phyloP scores from a whole-genome alignment of 1,140 invertebrate genomes.

The Drosophila ercepeae region DNA sequence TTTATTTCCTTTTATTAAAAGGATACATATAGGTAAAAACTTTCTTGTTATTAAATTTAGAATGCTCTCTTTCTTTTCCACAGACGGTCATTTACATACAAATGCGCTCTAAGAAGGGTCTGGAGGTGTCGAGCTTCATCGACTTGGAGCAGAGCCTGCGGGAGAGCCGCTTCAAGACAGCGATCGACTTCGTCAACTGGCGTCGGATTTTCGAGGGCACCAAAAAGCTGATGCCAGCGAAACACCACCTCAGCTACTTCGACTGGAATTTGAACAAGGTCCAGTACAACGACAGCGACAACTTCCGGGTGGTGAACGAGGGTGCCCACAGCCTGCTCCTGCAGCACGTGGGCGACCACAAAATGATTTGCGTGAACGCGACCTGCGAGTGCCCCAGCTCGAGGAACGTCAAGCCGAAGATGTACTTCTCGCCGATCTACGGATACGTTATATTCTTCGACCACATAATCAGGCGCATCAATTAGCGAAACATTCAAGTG shows the following conservation, averaged over 20 bases:
- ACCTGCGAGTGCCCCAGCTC: constrained; percentile 13
- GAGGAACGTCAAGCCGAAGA: constrained; percentile 17
- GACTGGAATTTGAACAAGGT: constrained; percentile 43
- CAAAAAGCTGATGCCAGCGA: constrained; percentile 15
- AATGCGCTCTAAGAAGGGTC: constrained; percentile 30
- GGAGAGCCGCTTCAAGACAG: constrained; percentile 2
- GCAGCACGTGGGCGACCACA: constrained; percentile 49
- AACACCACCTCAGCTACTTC: constrained; percentile 39
- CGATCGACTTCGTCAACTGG: constrained; percentile 30
- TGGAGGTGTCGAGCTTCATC: constrained; percentile 47
- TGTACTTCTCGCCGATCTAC: constrained; percentile 42
- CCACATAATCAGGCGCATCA: constrained; percentile 48
- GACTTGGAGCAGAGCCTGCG: constrained; percentile 51
- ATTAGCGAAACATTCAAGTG: constrained; percentile 28
- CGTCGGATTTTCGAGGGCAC: constrained; percentile 43
- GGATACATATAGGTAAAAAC: too few species aligned
- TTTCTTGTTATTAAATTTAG: too few species aligned
- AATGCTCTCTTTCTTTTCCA: too few species aligned
- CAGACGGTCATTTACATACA: constrained; percentile 47
- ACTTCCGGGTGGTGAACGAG: constrained; percentile 24
- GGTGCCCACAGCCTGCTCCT: constrained; percentile 50
- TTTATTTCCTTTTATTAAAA: too few species aligned
- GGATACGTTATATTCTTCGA: constrained; percentile 58
- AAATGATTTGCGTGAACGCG: constrained; percentile 46
- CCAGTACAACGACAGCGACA: constrained; percentile 33